Conservation (phyloP, 53 echinoderm and acorn worm species). For the Paelopatides confundens region DNA sequence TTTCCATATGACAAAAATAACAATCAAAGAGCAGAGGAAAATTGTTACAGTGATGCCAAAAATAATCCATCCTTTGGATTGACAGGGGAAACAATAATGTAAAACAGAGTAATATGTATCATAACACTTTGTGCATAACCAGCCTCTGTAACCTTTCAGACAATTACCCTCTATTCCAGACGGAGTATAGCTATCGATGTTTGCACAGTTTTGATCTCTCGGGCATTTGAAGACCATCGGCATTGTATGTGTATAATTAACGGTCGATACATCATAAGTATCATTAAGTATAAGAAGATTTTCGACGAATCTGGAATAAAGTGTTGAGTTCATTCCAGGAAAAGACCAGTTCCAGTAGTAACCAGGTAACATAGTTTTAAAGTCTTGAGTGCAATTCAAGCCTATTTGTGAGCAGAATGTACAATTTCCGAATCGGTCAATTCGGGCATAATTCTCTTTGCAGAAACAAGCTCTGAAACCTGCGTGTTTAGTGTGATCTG, state of each 20-base stretch:
- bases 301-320: not conserved
- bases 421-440: not conserved
- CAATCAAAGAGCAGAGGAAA: not conserved
- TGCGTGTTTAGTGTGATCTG: not conserved
- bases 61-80: not conserved
- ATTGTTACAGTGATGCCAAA: not conserved
- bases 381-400: not conserved
- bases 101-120: not conserved
- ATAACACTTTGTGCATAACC: conserved; percentile 12
- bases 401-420: not conserved
- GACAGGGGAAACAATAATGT: not conserved
- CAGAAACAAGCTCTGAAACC: conserved; percentile 3
- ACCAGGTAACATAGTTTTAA: not conserved
- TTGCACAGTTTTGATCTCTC: not conserved
- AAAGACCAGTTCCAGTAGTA: conserved; percentile 1
- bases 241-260: not conserved
- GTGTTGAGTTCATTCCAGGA: not conserved
- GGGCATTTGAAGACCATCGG: not conserved
- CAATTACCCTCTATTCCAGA: not conserved
- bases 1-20: not conserved
- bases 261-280: not conserved
- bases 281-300: not conserved
- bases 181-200: not conserved
- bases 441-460: not conserved
- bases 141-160: not conserved